Base-by-base conservation (phyloP, 2,113 vertebrate genomes). In the Rhabdomys dilectus region DNA sequence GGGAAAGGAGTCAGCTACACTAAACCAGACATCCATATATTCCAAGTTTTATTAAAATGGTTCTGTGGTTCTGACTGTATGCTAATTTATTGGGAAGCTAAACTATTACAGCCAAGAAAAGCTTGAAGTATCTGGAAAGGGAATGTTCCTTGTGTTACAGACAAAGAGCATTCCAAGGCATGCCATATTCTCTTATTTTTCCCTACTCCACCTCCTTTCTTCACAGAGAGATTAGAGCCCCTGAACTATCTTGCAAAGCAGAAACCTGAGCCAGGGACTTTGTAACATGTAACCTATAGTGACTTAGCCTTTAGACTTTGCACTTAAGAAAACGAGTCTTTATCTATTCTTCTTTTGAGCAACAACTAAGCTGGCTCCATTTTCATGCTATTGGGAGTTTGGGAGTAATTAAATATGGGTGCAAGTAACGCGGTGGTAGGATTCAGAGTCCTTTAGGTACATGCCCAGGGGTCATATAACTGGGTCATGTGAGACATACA, bases 61-160 rank as follows among this genome's bases (percentile, higher is more conserved):
- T 85, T 64, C 39, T n/a, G n/a, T 31, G 9, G 81, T 58, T 96
- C 92, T 93, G 95, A 73, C 51, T 86, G 56, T 76, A 58, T 91
- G 21, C 56, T 91, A 76, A 64, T 81, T 64, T 76, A 82, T 36
- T 82, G 85, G 60, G 76, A 36, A 70, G 80, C 42, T 68, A 36
- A n/a, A 60, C 39, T 89, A n/a, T 58, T 72, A 29, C 1, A 64
- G 7, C 34, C 60, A 75, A 51, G 42, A 85, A 53, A 73, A 88
- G 24, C 62, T 39, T 16, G 17, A 36, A 68, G 66, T 42, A 16
- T 62, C 42, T 39, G 16, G 48, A 89, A 75, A 70, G 29, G 77
- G 48, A 73, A 53, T 45, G 58, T 21, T 58, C 42, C 75, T 45
- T 66, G 45, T 53, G 31, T n/a, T 85, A 3, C 48, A 13, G 51